Evolutionary conservation across 2,888 invertebrate genomes (phyloP), one percentile per base, ranked within the genome.

Genomic region (Plemyria rubiginata): DNA sequence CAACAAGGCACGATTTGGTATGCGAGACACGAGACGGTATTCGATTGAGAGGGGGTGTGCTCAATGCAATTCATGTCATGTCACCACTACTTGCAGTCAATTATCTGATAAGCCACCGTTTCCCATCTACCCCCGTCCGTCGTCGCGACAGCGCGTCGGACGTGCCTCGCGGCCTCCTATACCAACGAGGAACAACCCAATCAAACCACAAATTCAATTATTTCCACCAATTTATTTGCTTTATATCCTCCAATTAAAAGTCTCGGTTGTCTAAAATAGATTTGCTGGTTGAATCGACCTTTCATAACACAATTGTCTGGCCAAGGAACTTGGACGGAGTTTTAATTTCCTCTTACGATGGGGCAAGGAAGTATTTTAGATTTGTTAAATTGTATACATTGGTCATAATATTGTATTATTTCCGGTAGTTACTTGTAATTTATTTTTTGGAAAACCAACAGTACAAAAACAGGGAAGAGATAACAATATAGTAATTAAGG

Each of bases 101-200:
- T 89, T 89, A 90, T 89, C 86, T 86, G 89, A 90, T 89, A 90
- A 87, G 85, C 74, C 70, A 78, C 76, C 78, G 74, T 76, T 78
- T 80, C 78, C 71, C 69, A 74, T 67, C 72, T 67, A 16, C 70
- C 60, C 55, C 62, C 67, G 72, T 61, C 54, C 46, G 53, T 29
- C 28, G 60, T 9, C 61, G 49, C 48, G 43, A 41, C 46, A 41
- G 13, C 46, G 5, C 52, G 53, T 12, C 55, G 49, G 36, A 60
- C 60, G 62, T 57, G 54, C 46, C 49, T 56, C 62, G 58, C 77
- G 77, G 75, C 72, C 32, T 66, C 66, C 74, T 78, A 80, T 81
- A 74, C 78, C 72, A 82, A 85, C 84, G 67, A 71, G 76, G 75
- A 75, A 74, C 70, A 75, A 49, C 51, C 74, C 76, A 75, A 75